Evolutionary conservation across 2,113 vertebrate species (phyloP), one percentile per base, ranked within the genome.

Genomic region (Physeter macrocephalus): DNA sequence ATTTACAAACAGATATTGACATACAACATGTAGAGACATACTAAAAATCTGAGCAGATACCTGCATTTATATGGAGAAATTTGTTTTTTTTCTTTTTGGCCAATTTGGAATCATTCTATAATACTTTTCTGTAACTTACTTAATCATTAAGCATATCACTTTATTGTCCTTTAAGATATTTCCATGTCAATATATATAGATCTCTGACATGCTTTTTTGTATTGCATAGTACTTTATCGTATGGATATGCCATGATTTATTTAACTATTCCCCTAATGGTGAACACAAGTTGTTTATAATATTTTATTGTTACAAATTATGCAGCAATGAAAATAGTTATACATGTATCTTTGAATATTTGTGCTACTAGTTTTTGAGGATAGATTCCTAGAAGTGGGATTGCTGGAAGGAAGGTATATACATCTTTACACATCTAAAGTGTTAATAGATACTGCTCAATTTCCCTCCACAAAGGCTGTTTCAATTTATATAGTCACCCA

Each of bases 71-170:
- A 62, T 62, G 46, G 31, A 75, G 13, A 67, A 18, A 14, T 64
- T 59, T 88, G 25, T 86, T 69, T 91, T 88, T 88, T 69, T 85
- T 61, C 43, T 85, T 95, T 57, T 61, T 80, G 29, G n/a, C 31
- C 46, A 78, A 59, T 74, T 81, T 92, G 15, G 43, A 96, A 57
- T 90, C 61, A 62, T 96, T 97, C 83, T 88, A 18, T 83, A 89
- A 49, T 87, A 84, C 41, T 88, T 75, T 85, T 49, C 43, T 64
- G 39, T 72, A 88, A 15, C 39, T 87, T 91, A 25, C 46, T 20
- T 91, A 67, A 52, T 91, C 10, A 7, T 94, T 94, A 94, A 52
- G 10, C 71, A n/a, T 82, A n/a, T 61, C 43, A 80, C 41, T 12
- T 80, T 62, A 52, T 87, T 52, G n/a, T 91, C 34, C 49, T 83